A percentile compares a stretch with the other conserved stretches of the same genome.
Evolutionary conservation across 1,140 invertebrate species (phyloP).

Genomic region (Augochlora pura): DNA sequence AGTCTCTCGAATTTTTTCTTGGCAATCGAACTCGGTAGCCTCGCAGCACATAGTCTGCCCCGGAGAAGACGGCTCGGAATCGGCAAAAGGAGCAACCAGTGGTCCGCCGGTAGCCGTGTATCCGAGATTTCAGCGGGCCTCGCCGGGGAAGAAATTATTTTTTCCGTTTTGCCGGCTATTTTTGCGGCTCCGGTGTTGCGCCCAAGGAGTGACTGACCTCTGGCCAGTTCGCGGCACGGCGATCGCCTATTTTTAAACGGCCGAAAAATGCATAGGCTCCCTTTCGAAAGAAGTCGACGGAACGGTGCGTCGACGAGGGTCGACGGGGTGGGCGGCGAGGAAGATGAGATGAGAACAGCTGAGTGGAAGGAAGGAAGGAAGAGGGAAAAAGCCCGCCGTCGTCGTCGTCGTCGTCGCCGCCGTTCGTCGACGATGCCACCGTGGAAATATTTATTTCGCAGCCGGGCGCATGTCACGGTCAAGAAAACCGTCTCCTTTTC

Average conservation of each 20-base stretch:
- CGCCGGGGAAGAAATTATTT: conserved; percentile 70
- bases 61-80: not conserved
- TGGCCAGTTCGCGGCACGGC: conserved; percentile 76
- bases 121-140: conserved; percentile 43
- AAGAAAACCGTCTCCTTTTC: conserved; percentile 51
- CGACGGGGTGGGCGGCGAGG: not conserved
- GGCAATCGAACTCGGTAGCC: too few species aligned
- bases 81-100: not conserved
- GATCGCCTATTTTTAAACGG: conserved; percentile 77
- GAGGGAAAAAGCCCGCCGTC: conserved; percentile 5
- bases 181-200: conserved; percentile 67
- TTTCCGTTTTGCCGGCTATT: conserved; percentile 76
- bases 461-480: conserved; percentile 50
- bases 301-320: conserved; percentile 20
- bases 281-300: conserved; percentile 62
- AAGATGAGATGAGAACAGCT: conserved; percentile 1
- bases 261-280: conserved; percentile 77
- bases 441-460: conserved; percentile 57
- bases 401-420: conserved; percentile 38
- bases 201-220: conserved; percentile 78
- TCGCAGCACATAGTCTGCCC: too few species aligned
- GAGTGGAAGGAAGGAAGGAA: not conserved
- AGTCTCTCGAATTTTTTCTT: too few species aligned
- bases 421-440: conserved; percentile 41
- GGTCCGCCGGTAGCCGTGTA: conserved; percentile 24